These are phyloP conservation scores for Drosophila algonquin DNA, from an alignment of 2,888 invertebrate species.

Conservation along the genomic window DNA sequence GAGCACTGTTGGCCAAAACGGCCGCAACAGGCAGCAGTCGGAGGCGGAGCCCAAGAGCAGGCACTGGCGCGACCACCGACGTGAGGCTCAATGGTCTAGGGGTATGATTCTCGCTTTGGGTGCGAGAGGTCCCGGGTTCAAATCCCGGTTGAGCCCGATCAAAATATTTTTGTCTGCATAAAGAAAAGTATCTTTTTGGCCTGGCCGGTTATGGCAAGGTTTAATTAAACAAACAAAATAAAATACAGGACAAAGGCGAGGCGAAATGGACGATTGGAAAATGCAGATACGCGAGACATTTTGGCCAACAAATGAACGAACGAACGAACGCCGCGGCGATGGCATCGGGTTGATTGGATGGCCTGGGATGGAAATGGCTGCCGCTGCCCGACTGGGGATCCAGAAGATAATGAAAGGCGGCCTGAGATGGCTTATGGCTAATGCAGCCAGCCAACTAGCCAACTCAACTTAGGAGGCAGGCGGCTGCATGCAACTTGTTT, in stretches of 20 bases:
- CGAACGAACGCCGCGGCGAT: slow-evolving; percentile 44
- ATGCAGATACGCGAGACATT: slow-evolving; percentile 58
- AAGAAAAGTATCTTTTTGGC: slow-evolving; percentile 19
- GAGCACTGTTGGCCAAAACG: slow-evolving; percentile 44
- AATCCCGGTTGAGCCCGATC: slow-evolving; percentile 83
- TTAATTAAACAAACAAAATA: slow-evolving; percentile 65
- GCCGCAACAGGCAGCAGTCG: slow-evolving; percentile 21
- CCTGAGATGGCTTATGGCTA: slow-evolving; percentile 41
- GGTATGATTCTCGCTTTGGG: slow-evolving; percentile 84
- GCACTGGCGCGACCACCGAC: not conserved
- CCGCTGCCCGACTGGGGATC: slow-evolving; percentile 22
- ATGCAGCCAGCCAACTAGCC: slow-evolving; percentile 20
- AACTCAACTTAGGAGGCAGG: slow-evolving; percentile 27
- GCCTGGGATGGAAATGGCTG: slow-evolving; percentile 8
- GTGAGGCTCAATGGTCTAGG: slow-evolving; percentile 84
- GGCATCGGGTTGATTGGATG: slow-evolving; percentile 64
- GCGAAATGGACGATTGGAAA: slow-evolving; percentile 57
- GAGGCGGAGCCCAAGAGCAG: slow-evolving; percentile 5
- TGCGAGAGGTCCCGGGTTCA: slow-evolving; percentile 84
- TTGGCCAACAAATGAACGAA: slow-evolving; percentile 48
- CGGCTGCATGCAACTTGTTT: slow-evolving; percentile 66
- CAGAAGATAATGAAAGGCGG: slow-evolving; percentile 57
- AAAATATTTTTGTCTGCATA: slow-evolving; percentile 27
- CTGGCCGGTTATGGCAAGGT: slow-evolving; percentile 34
- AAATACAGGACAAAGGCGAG: slow-evolving; percentile 22